Conservation (phyloP, 2,888 invertebrate species). For the Crossocerus cetratus region DNA sequence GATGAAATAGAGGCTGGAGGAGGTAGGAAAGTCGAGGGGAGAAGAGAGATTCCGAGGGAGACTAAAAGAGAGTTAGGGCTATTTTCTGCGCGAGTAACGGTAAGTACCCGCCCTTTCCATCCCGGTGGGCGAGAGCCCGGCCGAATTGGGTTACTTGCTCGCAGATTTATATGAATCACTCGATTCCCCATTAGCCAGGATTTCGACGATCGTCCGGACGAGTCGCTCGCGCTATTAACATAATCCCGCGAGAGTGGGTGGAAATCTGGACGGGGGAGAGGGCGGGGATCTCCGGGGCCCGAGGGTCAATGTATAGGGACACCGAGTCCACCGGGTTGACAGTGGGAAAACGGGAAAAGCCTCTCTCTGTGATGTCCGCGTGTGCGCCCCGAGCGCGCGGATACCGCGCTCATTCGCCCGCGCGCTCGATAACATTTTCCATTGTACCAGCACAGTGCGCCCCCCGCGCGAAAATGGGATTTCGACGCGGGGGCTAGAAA, state of each 20-base stretch:
- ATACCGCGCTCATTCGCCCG: conserved; percentile 24
- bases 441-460: conserved; percentile 54
- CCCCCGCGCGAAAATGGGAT: conserved; percentile 43
- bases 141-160: not conserved
- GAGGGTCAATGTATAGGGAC: too few relatives aligned
- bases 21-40: not conserved
- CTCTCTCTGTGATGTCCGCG: too few relatives aligned
- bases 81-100: conserved; percentile 1
- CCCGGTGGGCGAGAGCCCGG: not conserved
- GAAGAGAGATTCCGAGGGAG: not conserved
- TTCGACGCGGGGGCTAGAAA: conserved; percentile 45
- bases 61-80: not conserved
- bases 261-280: conserved; percentile 18
- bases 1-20: not conserved
- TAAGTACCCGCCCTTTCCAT: conserved; percentile 7
- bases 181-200: conserved; percentile 50
- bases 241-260: conserved; percentile 49
- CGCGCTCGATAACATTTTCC: conserved; percentile 61
- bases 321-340: too few relatives aligned
- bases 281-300: not conserved
- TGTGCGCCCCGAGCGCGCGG: not conserved
- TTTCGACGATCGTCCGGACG: conserved; percentile 44
- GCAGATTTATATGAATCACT: conserved; percentile 49
- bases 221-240: conserved; percentile 52
- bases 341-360: too few relatives aligned